A percentile compares a stretch with the other conserved stretches of the same genome.
Evolutionary conservation across 1,140 invertebrate species (phyloP).

Genomic region (Zophobas morio): DNA sequence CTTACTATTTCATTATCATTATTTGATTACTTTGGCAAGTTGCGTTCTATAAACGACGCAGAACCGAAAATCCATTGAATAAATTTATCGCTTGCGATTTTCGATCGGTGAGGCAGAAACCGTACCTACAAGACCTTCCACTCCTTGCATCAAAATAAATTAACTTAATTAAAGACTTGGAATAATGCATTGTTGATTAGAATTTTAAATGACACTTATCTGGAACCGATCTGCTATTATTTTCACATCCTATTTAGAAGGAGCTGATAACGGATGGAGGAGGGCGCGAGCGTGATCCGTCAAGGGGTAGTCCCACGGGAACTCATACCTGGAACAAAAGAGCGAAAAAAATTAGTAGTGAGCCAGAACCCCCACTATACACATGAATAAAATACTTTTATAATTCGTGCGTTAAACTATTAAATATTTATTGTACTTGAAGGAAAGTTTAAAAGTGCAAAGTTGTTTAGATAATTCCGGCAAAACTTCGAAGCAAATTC

Average conservation of each 20-base stretch:
- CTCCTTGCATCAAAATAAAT: neutral
- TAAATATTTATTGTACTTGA: too few species aligned
- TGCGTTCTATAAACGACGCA: neutral
- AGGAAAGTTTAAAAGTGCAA: too few species aligned
- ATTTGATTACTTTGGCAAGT: neutral
- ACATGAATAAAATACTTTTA: too few species aligned
- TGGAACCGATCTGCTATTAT: neutral
- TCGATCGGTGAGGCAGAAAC: neutral
- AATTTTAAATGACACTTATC: conserved; percentile 8
- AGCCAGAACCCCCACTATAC: too few species aligned
- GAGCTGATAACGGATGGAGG: neutral
- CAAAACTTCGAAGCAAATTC: neutral
- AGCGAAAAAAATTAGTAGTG: neutral
- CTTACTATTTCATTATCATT: neutral
- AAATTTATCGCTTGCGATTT: neutral
- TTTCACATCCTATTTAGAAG: conserved; percentile 9
- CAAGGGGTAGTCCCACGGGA: neutral
- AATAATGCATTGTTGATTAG: neutral
- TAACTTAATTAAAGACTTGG: neutral
- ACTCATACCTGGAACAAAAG: neutral
- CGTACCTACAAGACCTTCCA: too few species aligned
- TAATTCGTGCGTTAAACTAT: too few species aligned
- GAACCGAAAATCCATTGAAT: neutral
- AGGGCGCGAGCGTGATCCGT: neutral
- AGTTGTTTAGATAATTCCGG: too few species aligned